A percentile compares a stretch with the other conserved stretches of the same genome.
phyloP scores from a whole-genome alignment of 2,113 vertebrate genomes.

The Heterotis niloticus region DNA sequence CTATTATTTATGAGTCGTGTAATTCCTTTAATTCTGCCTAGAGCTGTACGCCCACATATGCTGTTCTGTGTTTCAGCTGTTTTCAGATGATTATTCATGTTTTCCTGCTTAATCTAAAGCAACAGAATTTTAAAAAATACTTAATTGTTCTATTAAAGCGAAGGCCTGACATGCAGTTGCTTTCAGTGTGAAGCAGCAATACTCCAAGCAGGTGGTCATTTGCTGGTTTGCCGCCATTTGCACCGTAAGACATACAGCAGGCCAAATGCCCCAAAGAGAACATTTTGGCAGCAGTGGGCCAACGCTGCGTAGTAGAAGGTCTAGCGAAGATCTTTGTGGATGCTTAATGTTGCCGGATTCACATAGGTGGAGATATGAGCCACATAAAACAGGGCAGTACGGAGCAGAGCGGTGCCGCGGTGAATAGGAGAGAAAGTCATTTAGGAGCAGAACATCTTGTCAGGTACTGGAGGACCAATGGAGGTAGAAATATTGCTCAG shows the following conservation, averaged over 20 bases:
- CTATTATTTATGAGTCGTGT: conserved; percentile 59
- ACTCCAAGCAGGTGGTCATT: not conserved
- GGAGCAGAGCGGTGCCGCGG: no score
- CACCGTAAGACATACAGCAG: not conserved
- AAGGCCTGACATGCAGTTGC: not conserved
- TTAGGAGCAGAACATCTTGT: no score
- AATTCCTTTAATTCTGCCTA: conserved; percentile 66
- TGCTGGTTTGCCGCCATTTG: not conserved
- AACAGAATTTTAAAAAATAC: not conserved
- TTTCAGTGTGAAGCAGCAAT: not conserved
- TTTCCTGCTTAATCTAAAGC: not conserved
- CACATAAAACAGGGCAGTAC: no score
- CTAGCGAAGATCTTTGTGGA: not conserved
- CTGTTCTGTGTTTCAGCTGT: conserved; percentile 54
- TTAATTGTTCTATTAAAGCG: not conserved
- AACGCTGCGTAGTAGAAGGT: not conserved
- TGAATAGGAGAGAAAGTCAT: no score
- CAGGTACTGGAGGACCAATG: no score
- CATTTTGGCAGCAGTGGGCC: not conserved
- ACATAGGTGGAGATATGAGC: no score
- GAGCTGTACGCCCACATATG: conserved; percentile 62
- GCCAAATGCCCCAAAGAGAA: not conserved
- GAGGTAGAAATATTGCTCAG: no score
- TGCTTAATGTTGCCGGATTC: not conserved
- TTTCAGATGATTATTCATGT: not conserved